phyloP scores from a whole-genome alignment of 2,888 invertebrate genomes.

The Prosopocoilus inquinatus region DNA sequence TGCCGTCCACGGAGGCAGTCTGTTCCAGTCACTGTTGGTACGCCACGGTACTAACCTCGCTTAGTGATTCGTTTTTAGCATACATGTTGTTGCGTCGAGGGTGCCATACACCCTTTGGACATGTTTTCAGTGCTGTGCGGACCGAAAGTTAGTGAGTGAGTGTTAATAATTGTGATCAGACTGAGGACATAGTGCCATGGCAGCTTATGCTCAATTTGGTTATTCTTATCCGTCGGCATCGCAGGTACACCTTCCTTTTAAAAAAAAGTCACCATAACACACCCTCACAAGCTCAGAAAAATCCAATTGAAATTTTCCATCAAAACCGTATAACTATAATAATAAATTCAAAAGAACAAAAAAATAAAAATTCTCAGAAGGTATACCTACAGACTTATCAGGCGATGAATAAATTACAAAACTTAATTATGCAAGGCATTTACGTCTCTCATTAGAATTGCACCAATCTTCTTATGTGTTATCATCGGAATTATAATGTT shows the following conservation, averaged over 20 bases:
- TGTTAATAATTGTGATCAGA: conserved; percentile 20
- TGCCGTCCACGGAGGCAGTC: conserved; percentile 38
- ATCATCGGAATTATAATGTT: too few species aligned
- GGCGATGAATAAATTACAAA: too few species aligned
- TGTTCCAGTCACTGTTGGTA: conserved; percentile 49
- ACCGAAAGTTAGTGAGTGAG: conserved; percentile 34
- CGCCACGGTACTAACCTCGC: conserved; percentile 44
- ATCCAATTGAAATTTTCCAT: too few species aligned
- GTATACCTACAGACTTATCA: too few species aligned
- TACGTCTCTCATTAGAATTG: too few species aligned
- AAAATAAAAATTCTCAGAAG: too few species aligned
- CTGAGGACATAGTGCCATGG: conserved; percentile 50
- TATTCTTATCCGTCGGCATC: conserved; percentile 90
- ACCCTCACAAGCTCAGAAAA: too few species aligned
- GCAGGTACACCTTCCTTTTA: conserved; percentile 63
- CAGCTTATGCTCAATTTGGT: conserved; percentile 90
- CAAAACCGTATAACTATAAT: too few species aligned
- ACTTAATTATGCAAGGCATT: too few species aligned
- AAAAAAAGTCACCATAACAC: neutral
- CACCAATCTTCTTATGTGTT: too few species aligned
- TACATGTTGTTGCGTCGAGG: conserved; percentile 38
- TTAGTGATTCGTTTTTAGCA: conserved; percentile 28
- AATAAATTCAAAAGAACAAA: too few species aligned
- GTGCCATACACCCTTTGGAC: conserved; percentile 27
- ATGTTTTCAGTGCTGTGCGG: conserved; percentile 38